Conservation (phyloP, 35 echinoderm and acorn worm genomes). For the Ophioderma brevispina region DNA sequence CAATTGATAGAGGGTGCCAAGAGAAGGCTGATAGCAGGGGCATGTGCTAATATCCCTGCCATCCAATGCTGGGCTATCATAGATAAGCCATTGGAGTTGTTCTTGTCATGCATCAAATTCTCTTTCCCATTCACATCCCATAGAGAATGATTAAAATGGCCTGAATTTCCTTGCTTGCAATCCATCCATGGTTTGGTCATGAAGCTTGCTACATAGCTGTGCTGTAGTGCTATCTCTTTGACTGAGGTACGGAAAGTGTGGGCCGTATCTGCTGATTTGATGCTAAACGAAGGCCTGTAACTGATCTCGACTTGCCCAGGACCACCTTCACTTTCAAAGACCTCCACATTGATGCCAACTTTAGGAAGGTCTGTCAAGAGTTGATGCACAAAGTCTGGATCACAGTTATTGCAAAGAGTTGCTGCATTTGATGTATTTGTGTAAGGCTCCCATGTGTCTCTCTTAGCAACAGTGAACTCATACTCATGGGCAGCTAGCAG, state of each 20-base stretch:
- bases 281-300: conserved; percentile 64
- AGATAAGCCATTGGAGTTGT: conserved; percentile 32
- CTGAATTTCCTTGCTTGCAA: conserved; percentile 37
- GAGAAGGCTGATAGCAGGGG: conserved; percentile 50
- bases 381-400: conserved; percentile 48
- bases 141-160: no score
- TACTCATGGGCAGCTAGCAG: conserved; percentile 51
- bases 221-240: conserved; percentile 75
- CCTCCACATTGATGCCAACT: conserved; percentile 59
- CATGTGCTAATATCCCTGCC: conserved; percentile 70
- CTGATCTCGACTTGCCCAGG: conserved; percentile 68
- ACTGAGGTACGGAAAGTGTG: conserved; percentile 59
- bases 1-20: conserved; percentile 71
- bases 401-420: conserved; percentile 57
- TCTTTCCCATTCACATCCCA: no score
- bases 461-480: conserved; percentile 58
- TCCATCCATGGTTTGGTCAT: conserved; percentile 64
- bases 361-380: conserved; percentile 5
- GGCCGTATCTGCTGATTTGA: conserved; percentile 52
- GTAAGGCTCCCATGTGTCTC: conserved; percentile 51
- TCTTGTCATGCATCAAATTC: conserved; percentile 15
- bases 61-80: conserved; percentile 69
- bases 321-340: conserved; percentile 33
- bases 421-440: conserved; percentile 26
- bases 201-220: conserved; percentile 61